Conservation (phyloP, 2,888 invertebrate genomes). For the Drosophila rubida region DNA sequence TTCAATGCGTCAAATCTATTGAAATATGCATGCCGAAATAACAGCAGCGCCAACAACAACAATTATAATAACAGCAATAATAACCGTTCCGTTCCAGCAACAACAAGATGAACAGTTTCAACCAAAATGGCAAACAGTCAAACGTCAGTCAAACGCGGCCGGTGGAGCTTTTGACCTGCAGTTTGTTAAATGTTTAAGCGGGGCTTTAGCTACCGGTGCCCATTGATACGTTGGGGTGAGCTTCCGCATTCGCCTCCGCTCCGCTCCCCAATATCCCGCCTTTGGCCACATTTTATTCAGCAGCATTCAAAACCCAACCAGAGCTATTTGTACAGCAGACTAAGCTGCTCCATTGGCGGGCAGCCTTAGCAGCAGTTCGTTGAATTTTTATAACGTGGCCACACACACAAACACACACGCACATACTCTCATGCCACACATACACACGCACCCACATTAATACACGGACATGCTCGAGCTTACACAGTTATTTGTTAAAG, state of each 20-base stretch:
- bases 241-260: constrained; percentile 1
- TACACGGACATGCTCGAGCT: neutral
- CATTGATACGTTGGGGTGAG: constrained; percentile 18
- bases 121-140: constrained; percentile 46
- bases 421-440: neutral
- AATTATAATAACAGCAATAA: constrained; percentile 25
- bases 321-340: constrained; percentile 54
- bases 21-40: constrained; percentile 60
- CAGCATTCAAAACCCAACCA: constrained; percentile 21
- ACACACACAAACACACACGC: constrained; percentile 39
- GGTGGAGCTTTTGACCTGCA: constrained; percentile 73
- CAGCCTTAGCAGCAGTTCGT: constrained; percentile 62
- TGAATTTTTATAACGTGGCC: constrained; percentile 74
- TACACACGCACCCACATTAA: constrained; percentile 3
- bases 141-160: constrained; percentile 70
- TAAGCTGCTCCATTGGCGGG: constrained; percentile 50
- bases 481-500: constrained; percentile 38
- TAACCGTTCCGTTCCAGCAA: constrained; percentile 5
- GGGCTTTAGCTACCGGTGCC: constrained; percentile 57
- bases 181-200: constrained; percentile 77
- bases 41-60: constrained; percentile 13
- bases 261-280: neutral
- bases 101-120: constrained; percentile 15
- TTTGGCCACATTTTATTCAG: neutral
- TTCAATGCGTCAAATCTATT: constrained; percentile 59